These are phyloP conservation scores for Perca flavescens DNA, from an alignment of 2,113 vertebrate genomes.

Conservation along the genomic window DNA sequence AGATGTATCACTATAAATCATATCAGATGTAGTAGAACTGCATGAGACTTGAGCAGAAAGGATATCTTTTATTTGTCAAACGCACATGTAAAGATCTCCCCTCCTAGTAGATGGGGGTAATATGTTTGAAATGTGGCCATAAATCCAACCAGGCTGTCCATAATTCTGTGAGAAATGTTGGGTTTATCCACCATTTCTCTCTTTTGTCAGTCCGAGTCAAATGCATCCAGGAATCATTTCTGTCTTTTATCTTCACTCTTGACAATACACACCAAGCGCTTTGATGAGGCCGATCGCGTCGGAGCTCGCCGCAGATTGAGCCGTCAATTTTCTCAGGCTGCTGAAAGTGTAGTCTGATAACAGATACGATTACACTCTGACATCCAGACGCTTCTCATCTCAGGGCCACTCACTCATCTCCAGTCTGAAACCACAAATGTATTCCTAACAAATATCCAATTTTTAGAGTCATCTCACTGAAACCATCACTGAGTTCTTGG, in stretches of 20 bases:
- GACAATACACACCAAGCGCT: slow-evolving; percentile 18
- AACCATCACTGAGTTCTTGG: neutral
- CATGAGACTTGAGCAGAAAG: slow-evolving; percentile 32
- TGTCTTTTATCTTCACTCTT: slow-evolving; percentile 51
- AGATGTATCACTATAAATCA: slow-evolving; percentile 65
- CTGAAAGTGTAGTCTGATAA: slow-evolving; percentile 21
- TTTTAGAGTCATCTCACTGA: neutral
- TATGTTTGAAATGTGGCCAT: slow-evolving; percentile 48
- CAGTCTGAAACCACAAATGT: neutral
- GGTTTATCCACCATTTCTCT: slow-evolving; percentile 52
- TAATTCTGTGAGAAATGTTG: slow-evolving; percentile 43
- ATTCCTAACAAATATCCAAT: neutral
- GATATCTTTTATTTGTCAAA: slow-evolving; percentile 68
- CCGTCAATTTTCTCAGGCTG: slow-evolving; percentile 11
- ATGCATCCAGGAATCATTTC: slow-evolving; percentile 29
- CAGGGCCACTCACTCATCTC: slow-evolving; percentile 20
- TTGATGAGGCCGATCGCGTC: slow-evolving; percentile 17
- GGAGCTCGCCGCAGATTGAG: slow-evolving; percentile 45
- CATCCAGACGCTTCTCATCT: slow-evolving; percentile 42
- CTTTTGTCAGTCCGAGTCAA: slow-evolving; percentile 38
- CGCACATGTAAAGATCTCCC: slow-evolving; percentile 47
- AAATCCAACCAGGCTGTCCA: slow-evolving; percentile 51
- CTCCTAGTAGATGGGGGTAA: slow-evolving; percentile 26
- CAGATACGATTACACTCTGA: slow-evolving; percentile 39
- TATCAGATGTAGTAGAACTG: slow-evolving; percentile 29